Percentiles rank a stretch among this genome's conserved stretches.
These are phyloP conservation scores for Leptinotarsa lineolata DNA, from an alignment of 1,140 invertebrate genomes.

Conservation along the genomic window DNA sequence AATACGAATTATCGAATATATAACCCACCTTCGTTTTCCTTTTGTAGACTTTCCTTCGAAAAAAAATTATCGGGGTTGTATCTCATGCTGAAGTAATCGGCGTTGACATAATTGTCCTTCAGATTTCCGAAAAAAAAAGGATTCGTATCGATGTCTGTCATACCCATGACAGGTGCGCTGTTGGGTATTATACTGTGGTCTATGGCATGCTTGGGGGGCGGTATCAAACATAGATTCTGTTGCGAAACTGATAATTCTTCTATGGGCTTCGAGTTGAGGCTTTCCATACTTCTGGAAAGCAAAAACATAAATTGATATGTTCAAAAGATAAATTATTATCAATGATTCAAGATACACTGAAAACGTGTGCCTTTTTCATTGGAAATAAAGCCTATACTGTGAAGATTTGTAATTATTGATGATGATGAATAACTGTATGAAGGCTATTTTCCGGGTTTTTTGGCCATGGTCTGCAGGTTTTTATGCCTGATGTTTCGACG, in stretches of 20 bases:
- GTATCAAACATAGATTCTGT: constrained; percentile 38
- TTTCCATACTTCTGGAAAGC: constrained; percentile 43
- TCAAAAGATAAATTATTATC: too few relatives aligned
- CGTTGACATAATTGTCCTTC: constrained; percentile 42
- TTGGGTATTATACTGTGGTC: constrained; percentile 3
- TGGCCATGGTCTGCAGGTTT: too few relatives aligned
- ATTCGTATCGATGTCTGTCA: constrained; percentile 33
- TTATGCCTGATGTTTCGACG: too few relatives aligned
- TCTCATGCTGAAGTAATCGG: constrained; percentile 45
- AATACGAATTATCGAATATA: too few relatives aligned
- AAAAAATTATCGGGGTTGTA: constrained; percentile 49
- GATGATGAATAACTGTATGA: too few relatives aligned
- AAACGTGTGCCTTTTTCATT: too few relatives aligned
- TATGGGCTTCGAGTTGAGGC: constrained; percentile 38
- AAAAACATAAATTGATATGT: too few relatives aligned
- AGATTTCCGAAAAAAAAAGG: constrained; percentile 48
- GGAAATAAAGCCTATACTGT: too few relatives aligned
- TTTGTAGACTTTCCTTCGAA: background rate
- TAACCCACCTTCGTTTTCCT: background rate
- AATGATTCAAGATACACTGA: too few relatives aligned
- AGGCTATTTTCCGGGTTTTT: too few relatives aligned
- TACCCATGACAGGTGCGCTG: background rate
- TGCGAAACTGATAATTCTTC: constrained; percentile 41
- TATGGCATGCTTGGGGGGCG: constrained; percentile 17
- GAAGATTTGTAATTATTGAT: too few relatives aligned